Evolutionary conservation across 2,797 vertebrate genomes (phyloP).

Genomic region (Diglossa cyanea): DNA sequence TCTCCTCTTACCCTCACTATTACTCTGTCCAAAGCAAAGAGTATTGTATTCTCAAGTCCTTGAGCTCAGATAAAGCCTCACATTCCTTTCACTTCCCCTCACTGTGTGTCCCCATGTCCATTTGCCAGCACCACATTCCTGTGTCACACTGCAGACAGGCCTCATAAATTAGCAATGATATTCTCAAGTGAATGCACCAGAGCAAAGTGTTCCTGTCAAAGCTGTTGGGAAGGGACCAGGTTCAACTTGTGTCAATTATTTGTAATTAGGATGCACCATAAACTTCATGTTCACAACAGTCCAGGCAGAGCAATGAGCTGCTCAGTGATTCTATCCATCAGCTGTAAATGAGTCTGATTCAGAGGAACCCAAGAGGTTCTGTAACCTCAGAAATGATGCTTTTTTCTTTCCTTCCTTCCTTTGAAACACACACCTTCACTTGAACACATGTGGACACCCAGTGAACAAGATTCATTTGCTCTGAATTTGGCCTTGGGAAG

Average conservation of each 20-base stretch:
- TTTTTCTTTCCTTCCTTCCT: not conserved
- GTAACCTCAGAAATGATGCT: not conserved
- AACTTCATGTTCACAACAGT: not conserved
- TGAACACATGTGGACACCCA: not conserved
- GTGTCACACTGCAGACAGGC: slow-evolving; percentile 1
- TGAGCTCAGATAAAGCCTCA: slow-evolving; percentile 12
- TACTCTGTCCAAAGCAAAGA: slow-evolving; percentile 22
- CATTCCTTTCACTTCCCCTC: slow-evolving; percentile 27
- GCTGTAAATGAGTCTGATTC: not conserved
- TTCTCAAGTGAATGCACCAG: not conserved
- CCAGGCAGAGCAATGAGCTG: not conserved
- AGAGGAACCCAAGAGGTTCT: not conserved
- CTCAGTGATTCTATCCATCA: not conserved
- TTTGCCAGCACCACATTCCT: slow-evolving; percentile 35
- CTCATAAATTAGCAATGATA: slow-evolving; percentile 36
- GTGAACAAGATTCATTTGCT: not conserved
- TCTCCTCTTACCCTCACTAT: not conserved
- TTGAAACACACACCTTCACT: not conserved
- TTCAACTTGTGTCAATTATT: not conserved
- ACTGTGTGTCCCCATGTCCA: not conserved
- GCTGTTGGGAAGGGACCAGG: not conserved
- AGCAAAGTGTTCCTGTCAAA: not conserved
- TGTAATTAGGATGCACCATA: not conserved
- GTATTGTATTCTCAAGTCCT: slow-evolving; percentile 29
- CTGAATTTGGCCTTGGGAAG: not conserved